Evolutionary conservation across 2,888 invertebrate genomes (phyloP), one percentile per base, ranked within the genome.

Genomic region (Nymphalis urticae): DNA sequence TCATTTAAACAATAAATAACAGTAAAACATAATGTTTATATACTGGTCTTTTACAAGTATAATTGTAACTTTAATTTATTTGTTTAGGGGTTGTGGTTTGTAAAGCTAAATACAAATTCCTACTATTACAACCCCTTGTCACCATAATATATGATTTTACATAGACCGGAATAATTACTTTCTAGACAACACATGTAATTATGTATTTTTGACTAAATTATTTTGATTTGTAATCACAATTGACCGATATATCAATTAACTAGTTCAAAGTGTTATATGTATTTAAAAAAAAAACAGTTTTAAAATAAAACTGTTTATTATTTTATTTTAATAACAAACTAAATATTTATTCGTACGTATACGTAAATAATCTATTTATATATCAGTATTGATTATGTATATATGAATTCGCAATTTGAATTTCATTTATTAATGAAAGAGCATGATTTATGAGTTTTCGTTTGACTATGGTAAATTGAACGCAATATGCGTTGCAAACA

Each of bases 391-490:
- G 58, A 32, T 58, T 16, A 48, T 8, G 27, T 47, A 48, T 27
- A 48, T 48, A 32, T 54, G 36, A 27, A 32, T 58, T n/a, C 32
- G 32, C n/a, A 58, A 56, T 56, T 48, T 64, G 48, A 47, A 58
- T 54, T 48, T 32, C 54, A 32, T 48, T 64, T 58, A 64, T 54
- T 56, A 64, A 64, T 64, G 64, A 58, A 56, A 58, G 32, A 21
- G 48, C 48, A 48, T 64, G 64, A 64, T 64, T 64, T 58, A 64
- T 58, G 64, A 56, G 19, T 58, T 56, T 64, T 32, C 64, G 56
- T 48, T 56, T 48, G 56, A 64, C 58, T 64, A 56, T 47, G 48
- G 64, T 56, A 48, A 32, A 64, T 19, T 42, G 42, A 13, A 42
- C 10, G 42, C 42, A 42, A n/a, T 42, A 13, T 42, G 13, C n/a